Evolutionary conservation across 2,113 vertebrate species (phyloP).

Genomic region (Laticauda laticaudata): DNA sequence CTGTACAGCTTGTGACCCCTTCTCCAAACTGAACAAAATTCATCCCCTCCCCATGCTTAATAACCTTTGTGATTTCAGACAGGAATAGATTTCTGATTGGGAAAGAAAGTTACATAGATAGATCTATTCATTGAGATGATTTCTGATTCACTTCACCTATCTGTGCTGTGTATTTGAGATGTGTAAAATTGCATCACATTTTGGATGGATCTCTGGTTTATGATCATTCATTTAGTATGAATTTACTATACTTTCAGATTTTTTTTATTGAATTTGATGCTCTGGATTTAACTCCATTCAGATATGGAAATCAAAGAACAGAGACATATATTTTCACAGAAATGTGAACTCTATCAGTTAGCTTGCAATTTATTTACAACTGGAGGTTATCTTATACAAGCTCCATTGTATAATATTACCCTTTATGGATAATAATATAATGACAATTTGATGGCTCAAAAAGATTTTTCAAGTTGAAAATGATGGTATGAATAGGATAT

Average conservation of each 20-base stretch:
- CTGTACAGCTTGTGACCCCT: neutral
- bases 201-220: neutral
- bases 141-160: neutral
- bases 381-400: neutral
- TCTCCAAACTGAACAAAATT: neutral
- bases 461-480: conserved; percentile 6
- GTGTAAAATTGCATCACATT: neutral
- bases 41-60: neutral
- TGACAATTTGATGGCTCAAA: neutral
- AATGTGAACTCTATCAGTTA: neutral
- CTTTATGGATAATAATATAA: neutral
- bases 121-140: neutral
- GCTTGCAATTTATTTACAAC: neutral
- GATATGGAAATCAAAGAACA: neutral
- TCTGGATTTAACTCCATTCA: neutral
- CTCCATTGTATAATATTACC: neutral
- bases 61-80: neutral
- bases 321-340: neutral
- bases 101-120: neutral
- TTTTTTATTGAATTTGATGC: neutral
- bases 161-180: neutral
- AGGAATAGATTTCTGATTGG: neutral
- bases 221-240: neutral
- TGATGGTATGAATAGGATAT: neutral
- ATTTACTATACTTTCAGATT: neutral